A percentile compares a stretch with the other conserved stretches of the same genome.
phyloP scores from a whole-genome alignment of 2,888 invertebrate species.

The Archips crataeganus region DNA sequence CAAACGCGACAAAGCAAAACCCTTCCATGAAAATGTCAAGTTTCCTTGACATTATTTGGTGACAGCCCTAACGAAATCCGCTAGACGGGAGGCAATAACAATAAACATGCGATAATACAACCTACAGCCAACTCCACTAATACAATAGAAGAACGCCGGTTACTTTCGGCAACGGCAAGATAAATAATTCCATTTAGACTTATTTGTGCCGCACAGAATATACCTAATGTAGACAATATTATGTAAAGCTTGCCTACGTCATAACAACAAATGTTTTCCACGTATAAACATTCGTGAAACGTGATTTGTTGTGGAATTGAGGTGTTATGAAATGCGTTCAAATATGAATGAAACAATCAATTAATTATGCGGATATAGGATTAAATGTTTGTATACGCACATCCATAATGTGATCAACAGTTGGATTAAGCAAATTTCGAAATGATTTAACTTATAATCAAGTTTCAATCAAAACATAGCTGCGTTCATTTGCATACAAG shows the following conservation, averaged over 20 bases:
- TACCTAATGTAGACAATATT: conserved; percentile 50
- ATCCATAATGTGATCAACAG: background rate
- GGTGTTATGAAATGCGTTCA: conserved; percentile 19
- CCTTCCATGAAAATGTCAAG: conserved; percentile 34
- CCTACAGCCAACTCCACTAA: conserved; percentile 50
- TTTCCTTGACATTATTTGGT: conserved; percentile 46
- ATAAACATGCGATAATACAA: conserved; percentile 49
- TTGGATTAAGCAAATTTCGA: background rate
- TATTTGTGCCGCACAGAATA: conserved; percentile 51
- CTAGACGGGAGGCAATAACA: conserved; percentile 51
- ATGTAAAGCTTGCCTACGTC: conserved; percentile 53
- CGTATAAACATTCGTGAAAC: conserved; percentile 31
- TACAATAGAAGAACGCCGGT: conserved; percentile 53
- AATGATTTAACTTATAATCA: background rate
- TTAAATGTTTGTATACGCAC: background rate
- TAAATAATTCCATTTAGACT: conserved; percentile 59
- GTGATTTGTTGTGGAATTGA: conserved; percentile 8
- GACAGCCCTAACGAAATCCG: conserved; percentile 57
- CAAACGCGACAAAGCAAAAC: conserved; percentile 1
- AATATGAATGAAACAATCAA: conserved; percentile 10
- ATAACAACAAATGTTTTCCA: conserved; percentile 52
- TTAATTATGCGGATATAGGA: background rate
- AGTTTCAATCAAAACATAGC: background rate
- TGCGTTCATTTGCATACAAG: background rate
- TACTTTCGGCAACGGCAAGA: conserved; percentile 52